Base-by-base conservation (phyloP, 1,140 invertebrate species). In the Aphis gossypii region DNA sequence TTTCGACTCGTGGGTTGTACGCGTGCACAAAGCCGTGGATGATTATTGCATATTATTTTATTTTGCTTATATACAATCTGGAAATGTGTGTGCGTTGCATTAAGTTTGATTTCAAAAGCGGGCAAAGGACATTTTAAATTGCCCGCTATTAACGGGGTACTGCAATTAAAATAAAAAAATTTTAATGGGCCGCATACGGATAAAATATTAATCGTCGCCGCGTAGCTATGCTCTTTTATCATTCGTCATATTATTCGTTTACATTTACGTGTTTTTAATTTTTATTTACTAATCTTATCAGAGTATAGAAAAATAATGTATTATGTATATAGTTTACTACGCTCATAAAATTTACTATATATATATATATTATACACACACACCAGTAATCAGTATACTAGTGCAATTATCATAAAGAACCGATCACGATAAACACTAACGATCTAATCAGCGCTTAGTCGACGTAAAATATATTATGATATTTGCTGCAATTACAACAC, bases 41-140 rank as follows among this genome's bases (percentile, higher is more conserved):
- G 60, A 76, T 76, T 76, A 76, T 76, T n/a, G 60, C 18, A 76
- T 76, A 76, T 76, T 76, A 76, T 76, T 76, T 25, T 60, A 76
- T 76, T n/a, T 76, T n/a, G 76, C 76, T 38, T 83, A 83, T 60
- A 60, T 21, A 8, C n/a, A 38, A 7, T 83, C 35, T 38, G n/a
- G 20, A 20, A 83, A 9, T 83, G 76, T 23, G 76, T 83, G 76
- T 38, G 76, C 35, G 35, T 83, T 9, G 35, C 35, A 83, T 83
- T 83, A 83, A 83, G 38, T 38, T 83, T 38, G 76, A 83, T 83
- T 83, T 83, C 35, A 44, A 38, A 41, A 84, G 23, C 38, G 9
- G 9, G 38, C 23, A 84, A 84, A 84, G 83, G 35, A 84, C 23
- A 44, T 84, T 84, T 84, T 84, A 41, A 84, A 84, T 84, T 25